Evolutionary conservation across 2,888 invertebrate genomes (phyloP).

Genomic region (Diarsia brunnea): DNA sequence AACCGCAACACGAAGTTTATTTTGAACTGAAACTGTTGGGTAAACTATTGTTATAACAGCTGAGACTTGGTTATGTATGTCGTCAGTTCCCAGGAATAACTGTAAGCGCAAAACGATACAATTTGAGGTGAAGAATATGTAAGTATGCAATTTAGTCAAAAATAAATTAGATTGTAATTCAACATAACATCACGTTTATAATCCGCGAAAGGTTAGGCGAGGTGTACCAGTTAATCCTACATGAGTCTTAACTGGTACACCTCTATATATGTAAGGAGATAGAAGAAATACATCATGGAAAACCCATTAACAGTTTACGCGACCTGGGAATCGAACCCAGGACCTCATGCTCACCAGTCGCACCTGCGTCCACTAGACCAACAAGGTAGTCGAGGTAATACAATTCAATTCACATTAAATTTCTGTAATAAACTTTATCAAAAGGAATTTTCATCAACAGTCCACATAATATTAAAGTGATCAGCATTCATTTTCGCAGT

Average conservation of each 20-base stretch:
- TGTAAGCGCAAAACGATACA: background rate
- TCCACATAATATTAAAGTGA: background rate
- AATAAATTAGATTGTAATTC: too few relatives aligned
- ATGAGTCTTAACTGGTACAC: too few relatives aligned
- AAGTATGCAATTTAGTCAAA: too few relatives aligned
- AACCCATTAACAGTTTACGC: background rate
- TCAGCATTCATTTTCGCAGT: background rate
- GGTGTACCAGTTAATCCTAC: too few relatives aligned
- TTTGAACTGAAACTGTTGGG: conserved; percentile 57
- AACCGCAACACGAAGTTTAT: conserved; percentile 64
- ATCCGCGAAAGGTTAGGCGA: background rate
- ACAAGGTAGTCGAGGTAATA: background rate
- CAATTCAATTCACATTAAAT: background rate
- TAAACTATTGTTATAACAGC: conserved; percentile 53
- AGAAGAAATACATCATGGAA: background rate
- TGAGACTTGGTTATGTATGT: conserved; percentile 36
- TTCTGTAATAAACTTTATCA: background rate
- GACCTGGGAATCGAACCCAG: background rate
- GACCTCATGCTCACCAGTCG: background rate
- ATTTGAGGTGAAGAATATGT: background rate
- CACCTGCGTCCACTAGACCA: background rate
- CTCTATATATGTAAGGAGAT: too few relatives aligned
- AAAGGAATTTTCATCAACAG: background rate
- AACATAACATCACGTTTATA: background rate
- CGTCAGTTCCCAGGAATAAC: background rate